These are phyloP conservation scores for Coecobrya sp. DNA, from an alignment of 2,888 invertebrate species.

Conservation along the genomic window DNA sequence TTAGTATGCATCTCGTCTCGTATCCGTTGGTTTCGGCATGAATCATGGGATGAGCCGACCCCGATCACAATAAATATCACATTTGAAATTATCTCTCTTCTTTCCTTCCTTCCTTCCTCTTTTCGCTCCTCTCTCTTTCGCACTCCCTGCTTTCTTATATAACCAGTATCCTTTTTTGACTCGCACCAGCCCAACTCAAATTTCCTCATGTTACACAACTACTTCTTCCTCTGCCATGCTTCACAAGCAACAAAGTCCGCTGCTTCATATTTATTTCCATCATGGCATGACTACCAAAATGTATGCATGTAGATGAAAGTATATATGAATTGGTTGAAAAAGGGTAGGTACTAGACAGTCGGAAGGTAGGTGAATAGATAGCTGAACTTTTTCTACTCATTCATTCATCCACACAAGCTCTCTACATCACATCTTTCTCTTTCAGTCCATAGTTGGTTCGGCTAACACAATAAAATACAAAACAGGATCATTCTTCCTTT, in stretches of 20 bases:
- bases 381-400: neutral
- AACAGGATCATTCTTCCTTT: conserved; percentile 4
- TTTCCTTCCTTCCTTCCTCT: conserved; percentile 60
- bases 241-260: conserved; percentile 11
- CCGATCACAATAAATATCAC: conserved; percentile 70
- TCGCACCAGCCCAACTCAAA: conserved; percentile 7
- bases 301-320: neutral
- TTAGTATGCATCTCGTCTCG: conserved; percentile 64
- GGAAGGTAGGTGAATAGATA: neutral
- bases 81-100: conserved; percentile 71
- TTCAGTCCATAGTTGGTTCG: neutral
- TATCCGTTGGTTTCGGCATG: conserved; percentile 65
- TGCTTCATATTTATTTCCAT: conserved; percentile 25
- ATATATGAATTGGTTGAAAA: neutral
- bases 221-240: neutral
- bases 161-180: conserved; percentile 13
- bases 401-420: conserved; percentile 19
- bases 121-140: conserved; percentile 22
- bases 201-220: conserved; percentile 36
- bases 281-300: neutral
- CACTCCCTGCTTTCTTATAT: neutral
- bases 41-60: conserved; percentile 74
- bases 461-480: conserved; percentile 43
- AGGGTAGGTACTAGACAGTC: neutral
- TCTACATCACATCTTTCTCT: neutral